phyloP scores from a whole-genome alignment of 2,888 invertebrate species.

The Conchocele bisecta region DNA sequence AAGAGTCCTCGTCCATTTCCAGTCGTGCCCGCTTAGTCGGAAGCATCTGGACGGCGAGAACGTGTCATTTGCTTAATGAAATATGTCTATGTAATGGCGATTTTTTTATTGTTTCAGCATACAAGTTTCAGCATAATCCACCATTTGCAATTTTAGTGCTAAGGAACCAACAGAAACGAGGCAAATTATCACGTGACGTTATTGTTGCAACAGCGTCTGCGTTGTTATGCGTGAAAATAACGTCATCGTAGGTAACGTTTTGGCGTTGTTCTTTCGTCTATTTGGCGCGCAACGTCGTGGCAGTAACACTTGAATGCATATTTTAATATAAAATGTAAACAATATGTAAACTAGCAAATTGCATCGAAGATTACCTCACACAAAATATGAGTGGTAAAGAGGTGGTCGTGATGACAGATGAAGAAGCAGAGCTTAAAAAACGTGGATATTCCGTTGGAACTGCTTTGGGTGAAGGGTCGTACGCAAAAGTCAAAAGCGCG shows the following conservation, averaged over 20 bases:
- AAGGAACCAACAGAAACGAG: no score
- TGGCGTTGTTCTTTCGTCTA: no score
- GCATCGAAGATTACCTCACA: neutral
- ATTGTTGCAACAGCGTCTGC: no score
- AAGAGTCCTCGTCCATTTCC: constrained; percentile 56
- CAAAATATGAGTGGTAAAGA: constrained; percentile 38
- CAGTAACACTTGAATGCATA: constrained; percentile 16
- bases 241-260: no score
- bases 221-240: no score
- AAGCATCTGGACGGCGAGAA: no score
- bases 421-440: constrained; percentile 79
- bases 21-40: constrained; percentile 63
- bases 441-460: constrained; percentile 84
- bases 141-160: constrained; percentile 37
- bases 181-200: no score
- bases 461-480: constrained; percentile 80
- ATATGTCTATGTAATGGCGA: no score
- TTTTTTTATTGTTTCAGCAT: no score
- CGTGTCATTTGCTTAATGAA: no score
- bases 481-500: constrained; percentile 89
- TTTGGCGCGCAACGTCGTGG: constrained; percentile 15
- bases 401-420: constrained; percentile 65
- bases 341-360: neutral
- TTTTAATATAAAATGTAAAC: neutral
- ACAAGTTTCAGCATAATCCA: no score